These are phyloP conservation scores for Euwallacea fornicatus DNA, from an alignment of 1,140 invertebrate genomes.

Conservation along the genomic window DNA sequence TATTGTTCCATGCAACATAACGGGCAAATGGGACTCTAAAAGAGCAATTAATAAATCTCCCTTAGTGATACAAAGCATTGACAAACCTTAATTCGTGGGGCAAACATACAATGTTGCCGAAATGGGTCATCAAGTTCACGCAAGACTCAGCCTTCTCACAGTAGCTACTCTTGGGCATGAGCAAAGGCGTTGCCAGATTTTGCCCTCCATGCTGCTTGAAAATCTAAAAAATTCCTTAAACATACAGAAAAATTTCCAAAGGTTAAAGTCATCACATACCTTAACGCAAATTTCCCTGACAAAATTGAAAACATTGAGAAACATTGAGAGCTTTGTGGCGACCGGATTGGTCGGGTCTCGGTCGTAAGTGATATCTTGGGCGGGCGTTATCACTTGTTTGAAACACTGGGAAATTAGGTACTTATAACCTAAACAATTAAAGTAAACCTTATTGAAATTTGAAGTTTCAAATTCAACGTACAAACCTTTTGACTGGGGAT, in stretches of 20 bases:
- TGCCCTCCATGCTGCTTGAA: slow-evolving; percentile 79
- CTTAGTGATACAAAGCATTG: neutral
- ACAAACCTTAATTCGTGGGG: slow-evolving; percentile 69
- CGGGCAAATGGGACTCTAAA: slow-evolving; percentile 74
- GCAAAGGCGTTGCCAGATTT: slow-evolving; percentile 71
- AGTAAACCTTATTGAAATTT: neutral
- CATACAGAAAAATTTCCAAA: slow-evolving; percentile 32
- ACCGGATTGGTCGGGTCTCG: slow-evolving; percentile 58
- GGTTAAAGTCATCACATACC: slow-evolving; percentile 36
- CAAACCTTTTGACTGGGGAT: slow-evolving; percentile 73
- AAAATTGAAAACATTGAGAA: slow-evolving; percentile 45
- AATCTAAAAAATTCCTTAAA: slow-evolving; percentile 56
- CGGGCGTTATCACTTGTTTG: slow-evolving; percentile 65
- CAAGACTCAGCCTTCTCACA: slow-evolving; percentile 64
- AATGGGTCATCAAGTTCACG: slow-evolving; percentile 82
- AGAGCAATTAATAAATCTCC: slow-evolving; percentile 13
- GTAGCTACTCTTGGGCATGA: slow-evolving; percentile 69
- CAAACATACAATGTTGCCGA: slow-evolving; percentile 76
- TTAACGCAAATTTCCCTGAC: slow-evolving; percentile 46
- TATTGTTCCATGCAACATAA: slow-evolving; percentile 79
- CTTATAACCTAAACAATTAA: slow-evolving; percentile 60
- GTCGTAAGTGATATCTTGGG: slow-evolving; percentile 77
- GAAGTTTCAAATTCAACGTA: neutral
- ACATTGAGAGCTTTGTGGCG: slow-evolving; percentile 30
- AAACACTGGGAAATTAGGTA: slow-evolving; percentile 72